Conservation (phyloP, 2,888 invertebrate genomes). For the Candidula unifasciata region DNA sequence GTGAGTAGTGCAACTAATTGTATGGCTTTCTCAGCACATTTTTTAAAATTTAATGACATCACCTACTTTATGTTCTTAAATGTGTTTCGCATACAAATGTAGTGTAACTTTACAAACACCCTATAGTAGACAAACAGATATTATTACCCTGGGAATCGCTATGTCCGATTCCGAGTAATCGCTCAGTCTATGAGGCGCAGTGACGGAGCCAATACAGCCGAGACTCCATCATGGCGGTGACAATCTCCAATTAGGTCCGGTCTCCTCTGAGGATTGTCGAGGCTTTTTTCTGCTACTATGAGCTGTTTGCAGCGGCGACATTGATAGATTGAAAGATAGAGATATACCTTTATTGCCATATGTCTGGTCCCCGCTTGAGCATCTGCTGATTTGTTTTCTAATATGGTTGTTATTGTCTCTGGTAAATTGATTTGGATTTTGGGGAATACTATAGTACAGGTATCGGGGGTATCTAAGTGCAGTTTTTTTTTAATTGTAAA, state of each 20-base stretch:
- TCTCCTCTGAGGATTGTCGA: conserved; percentile 2
- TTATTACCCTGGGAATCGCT: background rate
- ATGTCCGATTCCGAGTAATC: background rate
- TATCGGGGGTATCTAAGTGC: too few species aligned
- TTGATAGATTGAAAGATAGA: background rate
- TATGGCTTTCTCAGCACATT: too few species aligned
- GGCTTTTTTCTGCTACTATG: background rate
- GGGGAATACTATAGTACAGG: too few species aligned
- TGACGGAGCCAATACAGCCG: background rate
- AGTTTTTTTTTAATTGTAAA: too few species aligned
- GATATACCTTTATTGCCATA: background rate
- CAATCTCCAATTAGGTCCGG: conserved; percentile 19
- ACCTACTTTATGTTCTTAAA: too few species aligned
- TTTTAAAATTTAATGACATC: too few species aligned
- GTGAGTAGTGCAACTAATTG: too few species aligned
- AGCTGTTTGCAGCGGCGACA: conserved; percentile 6
- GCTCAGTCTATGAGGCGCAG: background rate
- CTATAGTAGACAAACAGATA: too few species aligned
- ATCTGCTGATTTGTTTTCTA: background rate
- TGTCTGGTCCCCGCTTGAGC: background rate
- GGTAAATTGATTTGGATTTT: background rate
- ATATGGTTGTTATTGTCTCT: background rate
- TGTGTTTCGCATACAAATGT: too few species aligned
- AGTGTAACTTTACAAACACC: too few species aligned
- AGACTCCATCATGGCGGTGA: conserved; percentile 14